Evolutionary conservation across 1,140 invertebrate genomes (phyloP).

Genomic region (Scaptomyza hsui): DNA sequence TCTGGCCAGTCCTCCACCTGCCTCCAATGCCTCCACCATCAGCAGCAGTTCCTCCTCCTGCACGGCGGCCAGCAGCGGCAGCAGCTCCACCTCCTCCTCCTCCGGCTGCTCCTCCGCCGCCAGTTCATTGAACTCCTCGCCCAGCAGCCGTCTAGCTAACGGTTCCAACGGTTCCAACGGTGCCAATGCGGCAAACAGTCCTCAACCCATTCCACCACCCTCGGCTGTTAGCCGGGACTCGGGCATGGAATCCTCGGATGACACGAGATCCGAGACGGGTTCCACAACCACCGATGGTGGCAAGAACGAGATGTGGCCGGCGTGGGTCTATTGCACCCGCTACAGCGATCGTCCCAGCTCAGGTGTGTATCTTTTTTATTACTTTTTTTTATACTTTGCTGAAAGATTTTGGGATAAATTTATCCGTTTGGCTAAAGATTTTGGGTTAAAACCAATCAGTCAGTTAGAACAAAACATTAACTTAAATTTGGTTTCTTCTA

Average conservation of each 20-base stretch:
- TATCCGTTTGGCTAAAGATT: too few species aligned
- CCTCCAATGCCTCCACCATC: conserved; percentile 74
- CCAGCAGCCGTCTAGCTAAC: conserved; percentile 59
- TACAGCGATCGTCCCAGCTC: conserved; percentile 98
- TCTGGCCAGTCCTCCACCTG: conserved; percentile 71
- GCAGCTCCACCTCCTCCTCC: conserved; percentile 45
- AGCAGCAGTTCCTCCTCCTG: conserved; percentile 55
- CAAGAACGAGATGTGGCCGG: conserved; percentile 90
- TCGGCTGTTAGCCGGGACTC: conserved; percentile 78
- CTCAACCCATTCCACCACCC: conserved; percentile 79
- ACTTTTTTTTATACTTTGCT: too few species aligned
- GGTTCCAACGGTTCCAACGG: conserved; percentile 8
- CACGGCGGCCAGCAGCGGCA: conserved; percentile 43
- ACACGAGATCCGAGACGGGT: conserved; percentile 81
- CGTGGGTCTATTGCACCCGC: conserved; percentile 99
- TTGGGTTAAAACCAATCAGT: too few species aligned
- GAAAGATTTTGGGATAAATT: too few species aligned
- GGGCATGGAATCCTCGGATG: conserved; percentile 83
- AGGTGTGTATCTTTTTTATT: conserved; percentile 87
- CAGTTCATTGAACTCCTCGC: conserved; percentile 78
- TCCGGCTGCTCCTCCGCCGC: conserved; percentile 73
- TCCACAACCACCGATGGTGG: conserved; percentile 80
- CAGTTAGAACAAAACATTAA: too few species aligned
- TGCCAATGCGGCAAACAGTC: conserved; percentile 65
- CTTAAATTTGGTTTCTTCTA: too few species aligned